Evolutionary conservation across 1,140 invertebrate species (phyloP).

Genomic region (Drosophila nasuta): DNA sequence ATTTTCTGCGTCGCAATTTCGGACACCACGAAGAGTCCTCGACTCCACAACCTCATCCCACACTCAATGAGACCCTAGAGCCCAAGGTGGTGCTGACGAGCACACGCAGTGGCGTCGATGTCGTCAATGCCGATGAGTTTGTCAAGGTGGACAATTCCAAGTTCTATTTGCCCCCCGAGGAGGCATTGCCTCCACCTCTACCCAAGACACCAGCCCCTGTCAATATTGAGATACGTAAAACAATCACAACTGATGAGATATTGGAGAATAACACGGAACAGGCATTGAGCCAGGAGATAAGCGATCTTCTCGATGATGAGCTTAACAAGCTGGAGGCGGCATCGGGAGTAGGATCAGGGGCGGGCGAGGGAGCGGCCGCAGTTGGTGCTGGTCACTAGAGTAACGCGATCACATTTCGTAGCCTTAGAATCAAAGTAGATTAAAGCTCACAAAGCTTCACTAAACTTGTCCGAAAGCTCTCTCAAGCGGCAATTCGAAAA

Average conservation of each 20-base stretch:
- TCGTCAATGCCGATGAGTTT: slow-evolving; percentile 67
- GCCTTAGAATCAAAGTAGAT: not conserved
- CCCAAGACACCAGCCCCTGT: slow-evolving; percentile 77
- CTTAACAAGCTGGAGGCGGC: slow-evolving; percentile 69
- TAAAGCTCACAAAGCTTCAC: not conserved
- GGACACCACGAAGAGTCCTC: slow-evolving; percentile 67
- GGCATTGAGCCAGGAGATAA: slow-evolving; percentile 78
- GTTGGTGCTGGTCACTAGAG: slow-evolving; percentile 42
- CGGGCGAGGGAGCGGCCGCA: not conserved
- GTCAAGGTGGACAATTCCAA: slow-evolving; percentile 75
- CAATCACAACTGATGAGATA: slow-evolving; percentile 76
- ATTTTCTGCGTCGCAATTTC: slow-evolving; percentile 80
- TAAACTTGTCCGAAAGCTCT: slow-evolving; percentile 15
- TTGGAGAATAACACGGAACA: slow-evolving; percentile 69
- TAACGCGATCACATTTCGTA: not conserved
- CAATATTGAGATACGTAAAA: slow-evolving; percentile 77
- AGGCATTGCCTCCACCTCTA: slow-evolving; percentile 59
- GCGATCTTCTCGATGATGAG: slow-evolving; percentile 80
- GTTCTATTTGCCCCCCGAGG: slow-evolving; percentile 71
- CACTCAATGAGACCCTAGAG: slow-evolving; percentile 66
- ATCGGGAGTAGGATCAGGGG: not conserved
- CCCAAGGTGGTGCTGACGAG: slow-evolving; percentile 76
- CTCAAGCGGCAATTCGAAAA: not conserved
- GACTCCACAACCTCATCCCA: slow-evolving; percentile 46
- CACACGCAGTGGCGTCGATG: slow-evolving; percentile 71